A percentile compares a stretch with the other conserved stretches of the same genome.
phyloP scores from a whole-genome alignment of 2,797 vertebrate genomes.

The Eidolon dupreanum region DNA sequence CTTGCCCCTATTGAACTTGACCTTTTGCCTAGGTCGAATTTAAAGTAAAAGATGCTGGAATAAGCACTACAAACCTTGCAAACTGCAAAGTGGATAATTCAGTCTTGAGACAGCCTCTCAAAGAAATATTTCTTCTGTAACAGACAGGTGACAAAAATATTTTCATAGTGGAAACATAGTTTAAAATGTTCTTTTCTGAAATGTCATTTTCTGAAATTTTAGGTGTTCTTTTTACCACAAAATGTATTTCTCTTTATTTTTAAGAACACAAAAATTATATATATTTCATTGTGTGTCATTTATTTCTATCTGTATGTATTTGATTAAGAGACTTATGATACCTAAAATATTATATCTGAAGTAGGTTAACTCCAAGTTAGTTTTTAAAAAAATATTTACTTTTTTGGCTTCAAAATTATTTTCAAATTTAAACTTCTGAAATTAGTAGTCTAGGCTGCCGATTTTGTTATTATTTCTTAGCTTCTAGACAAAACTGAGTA shows the following conservation, averaged over 20 bases:
- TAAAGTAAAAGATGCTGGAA: not conserved
- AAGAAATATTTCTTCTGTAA: conserved; percentile 16
- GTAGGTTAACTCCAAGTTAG: not conserved
- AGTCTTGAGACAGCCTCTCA: conserved; percentile 7
- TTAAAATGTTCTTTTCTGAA: not conserved
- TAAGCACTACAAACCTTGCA: conserved; percentile 21
- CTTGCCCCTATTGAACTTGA: conserved; percentile 3
- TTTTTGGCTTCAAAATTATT: not conserved
- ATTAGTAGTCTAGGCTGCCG: not conserved
- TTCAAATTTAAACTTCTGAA: conserved; percentile 60
- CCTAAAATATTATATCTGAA: not conserved
- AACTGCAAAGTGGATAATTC: conserved; percentile 48
- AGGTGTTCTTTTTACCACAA: not conserved
- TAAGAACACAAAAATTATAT: not conserved
- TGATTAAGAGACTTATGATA: not conserved
- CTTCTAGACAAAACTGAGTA: conserved; percentile 31
- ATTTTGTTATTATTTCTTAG: conserved; percentile 61
- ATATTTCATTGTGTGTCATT: not conserved
- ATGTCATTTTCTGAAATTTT: not conserved
- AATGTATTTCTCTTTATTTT: not conserved
- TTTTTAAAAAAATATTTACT: not conserved
- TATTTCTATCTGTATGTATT: not conserved
- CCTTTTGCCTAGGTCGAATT: not conserved
- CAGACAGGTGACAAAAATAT: conserved; percentile 22
- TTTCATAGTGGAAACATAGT: not conserved